phyloP scores from a whole-genome alignment of 2,113 vertebrate species.

The Larimichthys polyactis region DNA sequence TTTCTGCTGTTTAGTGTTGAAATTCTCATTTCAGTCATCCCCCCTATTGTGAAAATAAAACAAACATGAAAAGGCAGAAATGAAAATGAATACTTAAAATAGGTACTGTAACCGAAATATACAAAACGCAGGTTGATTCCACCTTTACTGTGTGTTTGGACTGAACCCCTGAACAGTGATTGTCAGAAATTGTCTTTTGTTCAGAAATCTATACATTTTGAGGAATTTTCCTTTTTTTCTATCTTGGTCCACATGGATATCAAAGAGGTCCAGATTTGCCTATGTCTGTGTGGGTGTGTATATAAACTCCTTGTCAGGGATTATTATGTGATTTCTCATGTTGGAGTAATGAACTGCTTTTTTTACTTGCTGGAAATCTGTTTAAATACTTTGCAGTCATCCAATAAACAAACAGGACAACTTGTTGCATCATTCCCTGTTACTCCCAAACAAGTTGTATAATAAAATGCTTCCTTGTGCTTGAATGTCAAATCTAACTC shows the following conservation, averaged over 20 bases:
- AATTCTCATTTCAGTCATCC: background rate
- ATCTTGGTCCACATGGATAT: background rate
- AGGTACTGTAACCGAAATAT: background rate
- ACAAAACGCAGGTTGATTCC: background rate
- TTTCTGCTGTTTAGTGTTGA: background rate
- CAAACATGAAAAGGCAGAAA: background rate
- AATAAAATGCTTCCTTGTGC: background rate
- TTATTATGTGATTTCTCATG: background rate
- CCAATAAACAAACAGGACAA: constrained; percentile 32
- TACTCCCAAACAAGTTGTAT: background rate
- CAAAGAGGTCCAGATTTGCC: background rate
- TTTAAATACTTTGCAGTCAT: constrained; percentile 35
- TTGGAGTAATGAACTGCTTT: background rate
- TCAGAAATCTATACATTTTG: background rate
- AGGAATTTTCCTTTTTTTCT: background rate
- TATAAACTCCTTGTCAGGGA: constrained; percentile 29
- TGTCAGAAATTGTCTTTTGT: background rate
- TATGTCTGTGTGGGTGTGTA: constrained; percentile 24
- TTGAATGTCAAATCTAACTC: background rate
- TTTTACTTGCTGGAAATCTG: constrained; percentile 33
- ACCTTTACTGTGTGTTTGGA: background rate
- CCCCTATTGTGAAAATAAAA: background rate
- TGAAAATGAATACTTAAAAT: background rate
- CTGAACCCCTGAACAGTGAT: background rate
- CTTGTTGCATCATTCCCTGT: background rate